Base-by-base conservation (phyloP, 2,113 vertebrate species). In the Prionailurus bengalensis region DNA sequence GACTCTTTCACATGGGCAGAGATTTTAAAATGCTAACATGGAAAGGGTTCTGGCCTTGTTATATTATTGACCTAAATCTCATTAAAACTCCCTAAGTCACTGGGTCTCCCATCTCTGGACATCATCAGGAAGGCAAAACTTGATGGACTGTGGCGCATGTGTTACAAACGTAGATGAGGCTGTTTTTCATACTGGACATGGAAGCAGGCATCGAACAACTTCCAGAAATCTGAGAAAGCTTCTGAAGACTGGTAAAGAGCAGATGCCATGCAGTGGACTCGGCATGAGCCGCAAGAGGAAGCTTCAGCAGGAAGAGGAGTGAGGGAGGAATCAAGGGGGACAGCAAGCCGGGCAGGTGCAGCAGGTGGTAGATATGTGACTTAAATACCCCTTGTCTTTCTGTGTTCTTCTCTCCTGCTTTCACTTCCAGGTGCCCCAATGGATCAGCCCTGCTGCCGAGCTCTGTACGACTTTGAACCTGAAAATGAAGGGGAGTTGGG, bases 401-500 rank as follows among this genome's bases (percentile, higher is more conserved):
- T 96, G 61, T 98, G 58, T 83, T 97, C 91, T 98, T 98, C 66
- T 97, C 91, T 98, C 23, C 98, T 55, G 53, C 94, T 96, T 73
- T 97, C 87, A 42, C 95, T 63, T 70, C 8, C 89, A 99, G 99
- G 99, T 99, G 99, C 78, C 93, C 99, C 99, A 2, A 98, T 99
- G 99, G 99, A 99, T 98, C 99, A 99, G 98, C 99, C 99, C 4
- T 99, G 99, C 98, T 99, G 99, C 98, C 99, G 99, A 84, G 99
- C 99, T 25, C 99, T 99, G 76, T 99, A 99, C 73, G 99, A 99
- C 98, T 99, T 99, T 79, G 99, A 99, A 97, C 99, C 99, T 0
- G 99, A 99, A 99, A 99, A 99, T 42, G 99, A 99, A 98, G 99
- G 99, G 33, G 99, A 99, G 97, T 98, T 99, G 97, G 99, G 99